Percentiles rank a stretch among this genome's conserved stretches.
These are phyloP conservation scores for Planococcus citri DNA, from an alignment of 1,140 invertebrate genomes.

Conservation along the genomic window DNA sequence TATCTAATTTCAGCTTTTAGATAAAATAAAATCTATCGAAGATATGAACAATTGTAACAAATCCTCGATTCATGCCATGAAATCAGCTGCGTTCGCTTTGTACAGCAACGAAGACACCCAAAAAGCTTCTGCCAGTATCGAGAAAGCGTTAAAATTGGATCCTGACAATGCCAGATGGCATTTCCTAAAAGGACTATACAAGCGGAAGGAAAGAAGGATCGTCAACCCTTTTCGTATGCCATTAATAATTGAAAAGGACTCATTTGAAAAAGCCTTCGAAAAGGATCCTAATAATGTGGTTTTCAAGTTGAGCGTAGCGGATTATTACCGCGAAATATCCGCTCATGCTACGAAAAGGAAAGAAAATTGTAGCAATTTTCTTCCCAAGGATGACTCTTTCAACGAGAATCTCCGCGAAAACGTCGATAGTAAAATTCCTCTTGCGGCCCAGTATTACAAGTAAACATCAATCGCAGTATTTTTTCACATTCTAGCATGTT, in stretches of 20 bases:
- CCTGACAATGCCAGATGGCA: background rate
- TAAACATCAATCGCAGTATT: too few relatives aligned
- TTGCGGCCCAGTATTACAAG: background rate
- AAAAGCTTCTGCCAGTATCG: background rate
- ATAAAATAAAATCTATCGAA: background rate
- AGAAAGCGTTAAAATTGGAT: background rate
- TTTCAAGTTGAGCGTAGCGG: background rate
- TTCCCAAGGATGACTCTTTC: background rate
- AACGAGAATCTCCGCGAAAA: background rate
- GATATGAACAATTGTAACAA: background rate
- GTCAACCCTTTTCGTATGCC: background rate
- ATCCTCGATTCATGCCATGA: background rate
- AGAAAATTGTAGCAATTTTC: background rate
- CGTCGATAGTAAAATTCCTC: background rate
- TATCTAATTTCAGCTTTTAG: background rate
- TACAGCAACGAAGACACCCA: background rate
- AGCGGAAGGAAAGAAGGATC: background rate
- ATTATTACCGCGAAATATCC: background rate
- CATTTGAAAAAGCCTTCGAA: background rate
- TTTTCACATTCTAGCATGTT: too few relatives aligned
- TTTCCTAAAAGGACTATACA: background rate
- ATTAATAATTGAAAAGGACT: background rate
- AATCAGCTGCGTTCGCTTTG: background rate
- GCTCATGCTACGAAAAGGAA: background rate
- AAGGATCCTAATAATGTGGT: background rate